Conservation (phyloP, 2,113 vertebrate genomes). For the Atrichornis clamosus region DNA sequence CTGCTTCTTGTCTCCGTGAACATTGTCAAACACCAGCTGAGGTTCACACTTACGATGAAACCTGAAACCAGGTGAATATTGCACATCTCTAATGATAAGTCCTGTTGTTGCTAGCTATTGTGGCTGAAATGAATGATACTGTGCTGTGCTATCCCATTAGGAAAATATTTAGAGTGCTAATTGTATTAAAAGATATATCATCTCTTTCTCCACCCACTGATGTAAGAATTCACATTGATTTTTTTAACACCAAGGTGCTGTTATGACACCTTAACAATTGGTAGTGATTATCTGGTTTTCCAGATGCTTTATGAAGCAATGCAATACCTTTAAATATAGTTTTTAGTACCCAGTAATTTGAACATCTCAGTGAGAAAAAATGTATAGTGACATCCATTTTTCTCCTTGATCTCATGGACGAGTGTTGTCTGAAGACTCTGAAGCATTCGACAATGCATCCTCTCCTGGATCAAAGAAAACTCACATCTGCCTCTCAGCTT, state of each 20-base stretch:
- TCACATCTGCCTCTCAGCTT: slow-evolving; percentile 59
- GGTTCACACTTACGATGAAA: background rate
- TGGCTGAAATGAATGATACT: slow-evolving; percentile 22
- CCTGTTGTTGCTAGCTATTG: background rate
- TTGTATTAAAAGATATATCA: slow-evolving; percentile 39
- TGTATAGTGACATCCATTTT: slow-evolving; percentile 7
- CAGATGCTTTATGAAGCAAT: slow-evolving; percentile 51
- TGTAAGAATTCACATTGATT: background rate
- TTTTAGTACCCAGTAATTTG: slow-evolving; percentile 62
- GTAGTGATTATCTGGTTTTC: slow-evolving; percentile 38
- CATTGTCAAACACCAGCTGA: background rate
- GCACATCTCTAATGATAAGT: background rate
- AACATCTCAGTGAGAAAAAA: slow-evolving; percentile 61
- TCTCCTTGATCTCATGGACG: slow-evolving; percentile 37
- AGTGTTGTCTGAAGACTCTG: slow-evolving; percentile 47
- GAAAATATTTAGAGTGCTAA: slow-evolving; percentile 27
- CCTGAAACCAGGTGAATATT: background rate
- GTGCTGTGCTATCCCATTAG: slow-evolving; percentile 33
- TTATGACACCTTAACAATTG: slow-evolving; percentile 40
- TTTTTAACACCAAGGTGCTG: background rate
- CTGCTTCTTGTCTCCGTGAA: background rate
- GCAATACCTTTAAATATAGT: slow-evolving; percentile 29
- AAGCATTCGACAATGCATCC: slow-evolving; percentile 14
- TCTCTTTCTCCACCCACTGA: background rate
- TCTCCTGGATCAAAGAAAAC: slow-evolving; percentile 55